Evolutionary conservation across 1,140 invertebrate genomes (phyloP).

Genomic region (Chlorops oryzae): DNA sequence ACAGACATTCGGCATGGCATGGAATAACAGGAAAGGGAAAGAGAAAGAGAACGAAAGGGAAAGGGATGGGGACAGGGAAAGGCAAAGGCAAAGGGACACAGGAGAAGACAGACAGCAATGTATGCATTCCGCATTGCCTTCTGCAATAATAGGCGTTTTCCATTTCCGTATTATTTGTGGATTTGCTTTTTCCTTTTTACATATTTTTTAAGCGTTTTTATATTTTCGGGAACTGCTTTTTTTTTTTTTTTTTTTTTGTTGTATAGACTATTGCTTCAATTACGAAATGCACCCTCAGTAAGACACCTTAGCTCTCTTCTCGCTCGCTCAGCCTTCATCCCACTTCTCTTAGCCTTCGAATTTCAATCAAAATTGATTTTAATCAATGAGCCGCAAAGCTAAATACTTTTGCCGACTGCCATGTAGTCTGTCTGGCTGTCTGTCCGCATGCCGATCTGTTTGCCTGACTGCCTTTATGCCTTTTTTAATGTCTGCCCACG

Average conservation of each 20-base stretch:
- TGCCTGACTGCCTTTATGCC: too few species aligned
- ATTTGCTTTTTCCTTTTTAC: neutral
- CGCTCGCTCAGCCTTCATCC: neutral
- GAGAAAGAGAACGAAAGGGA: too few species aligned
- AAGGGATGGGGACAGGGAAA: neutral
- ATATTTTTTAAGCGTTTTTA: neutral
- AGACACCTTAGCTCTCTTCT: too few species aligned
- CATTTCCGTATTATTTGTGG: conserved; percentile 1
- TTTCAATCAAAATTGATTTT: conserved; percentile 1
- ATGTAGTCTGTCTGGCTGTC: too few species aligned
- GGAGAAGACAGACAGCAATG: too few species aligned
- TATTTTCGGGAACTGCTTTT: neutral
- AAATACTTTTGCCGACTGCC: neutral
- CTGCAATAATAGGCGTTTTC: conserved; percentile 1
- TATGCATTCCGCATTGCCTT: too few species aligned
- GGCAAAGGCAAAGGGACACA: neutral
- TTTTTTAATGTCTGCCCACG: too few species aligned
- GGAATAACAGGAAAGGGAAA: too few species aligned
- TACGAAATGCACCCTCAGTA: too few species aligned
- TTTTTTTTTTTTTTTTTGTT: conserved; percentile 4
- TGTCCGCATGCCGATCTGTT: too few species aligned
- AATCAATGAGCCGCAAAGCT: conserved; percentile 2
- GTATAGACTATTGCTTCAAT: too few species aligned
- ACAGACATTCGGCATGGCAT: too few species aligned
- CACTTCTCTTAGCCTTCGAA: neutral